Evolutionary conservation across 1,140 invertebrate genomes (phyloP), one percentile per base, ranked within the genome.

Genomic region (Meloidogyne hapla): DNA sequence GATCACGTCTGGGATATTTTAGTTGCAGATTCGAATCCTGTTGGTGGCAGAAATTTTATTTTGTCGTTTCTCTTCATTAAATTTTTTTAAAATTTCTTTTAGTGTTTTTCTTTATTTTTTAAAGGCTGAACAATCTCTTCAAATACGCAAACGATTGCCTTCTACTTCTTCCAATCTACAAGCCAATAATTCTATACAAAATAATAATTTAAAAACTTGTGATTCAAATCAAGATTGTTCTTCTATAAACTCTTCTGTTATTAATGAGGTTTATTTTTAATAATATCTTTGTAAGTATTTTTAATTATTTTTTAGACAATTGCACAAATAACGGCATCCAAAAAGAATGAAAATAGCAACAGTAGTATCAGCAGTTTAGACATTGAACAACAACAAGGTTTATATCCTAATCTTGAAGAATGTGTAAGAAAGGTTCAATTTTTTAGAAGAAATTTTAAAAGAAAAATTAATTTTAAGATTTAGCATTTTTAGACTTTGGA

Each of bases 331-430:
- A 61, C 69, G 28, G 12, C 40, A 25, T 42, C 33, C 4, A 45
- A 26, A 3, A 48, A 23, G 13, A 69, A 38, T 42, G 13, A 48
- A 13, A 48, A 23, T 18, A 48, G n/a, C n/a, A 21, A 1, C 15
- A 28, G 69, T 26, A 70, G 45, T 45, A 61, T 18, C 15, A 56
- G 45, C 69, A 33, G 25, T 69, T 40, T 25, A 12, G 69, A 61
- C n/a, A n/a, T n/a, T n/a, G n/a, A n/a, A n/a, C n/a, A n/a, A n/a
- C 69, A 70, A 70, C 48, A 56, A 56, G n/a, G 8, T 56, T 70
- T 70, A 61, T 70, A 70, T 28, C 69, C 69, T 25, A 70, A 70
- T 61, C 28, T 70, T 70, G 69, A 45, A 26, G 69, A 70, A 21
- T 70, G 69, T n/a, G 9, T 70, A 15, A 25, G 13, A 48, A 40